Percentiles rank a stretch among this genome's conserved stretches.
Conservation (phyloP, 2,113 vertebrate genomes). For the Cacatua alba region DNA sequence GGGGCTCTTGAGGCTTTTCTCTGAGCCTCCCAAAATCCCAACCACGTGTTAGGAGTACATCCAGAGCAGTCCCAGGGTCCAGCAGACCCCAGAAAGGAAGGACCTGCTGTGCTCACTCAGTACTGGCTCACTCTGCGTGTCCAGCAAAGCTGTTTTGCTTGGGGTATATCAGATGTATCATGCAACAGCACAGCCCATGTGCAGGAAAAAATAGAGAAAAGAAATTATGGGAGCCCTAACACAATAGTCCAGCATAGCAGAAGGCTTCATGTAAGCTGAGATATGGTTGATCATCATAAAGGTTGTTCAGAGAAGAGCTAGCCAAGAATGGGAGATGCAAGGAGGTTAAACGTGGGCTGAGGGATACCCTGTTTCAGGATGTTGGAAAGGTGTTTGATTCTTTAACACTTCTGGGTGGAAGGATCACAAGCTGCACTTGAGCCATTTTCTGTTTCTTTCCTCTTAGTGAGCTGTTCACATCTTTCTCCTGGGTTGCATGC, state of each 20-base stretch:
- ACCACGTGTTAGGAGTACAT: too few relatives aligned
- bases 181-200: background rate
- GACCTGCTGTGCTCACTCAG: background rate
- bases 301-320: background rate
- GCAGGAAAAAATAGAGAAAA: background rate
- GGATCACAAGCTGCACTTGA: background rate
- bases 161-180: accelerated
- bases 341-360: background rate
- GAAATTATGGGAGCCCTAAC: background rate
- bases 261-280: background rate
- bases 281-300: background rate
- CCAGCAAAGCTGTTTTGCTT: background rate
- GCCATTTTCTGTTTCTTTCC: background rate
- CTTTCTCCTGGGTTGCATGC: background rate
- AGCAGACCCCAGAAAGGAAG: background rate
- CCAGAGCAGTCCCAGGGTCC: background rate
- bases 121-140: background rate
- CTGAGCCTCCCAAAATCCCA: background rate
- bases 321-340: background rate
- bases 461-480: background rate
- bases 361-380: background rate
- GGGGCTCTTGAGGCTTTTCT: background rate
- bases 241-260: background rate
- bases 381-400: background rate
- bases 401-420: background rate